Conservation (phyloP, 2,888 invertebrate genomes). For the Rotaria macrura region DNA sequence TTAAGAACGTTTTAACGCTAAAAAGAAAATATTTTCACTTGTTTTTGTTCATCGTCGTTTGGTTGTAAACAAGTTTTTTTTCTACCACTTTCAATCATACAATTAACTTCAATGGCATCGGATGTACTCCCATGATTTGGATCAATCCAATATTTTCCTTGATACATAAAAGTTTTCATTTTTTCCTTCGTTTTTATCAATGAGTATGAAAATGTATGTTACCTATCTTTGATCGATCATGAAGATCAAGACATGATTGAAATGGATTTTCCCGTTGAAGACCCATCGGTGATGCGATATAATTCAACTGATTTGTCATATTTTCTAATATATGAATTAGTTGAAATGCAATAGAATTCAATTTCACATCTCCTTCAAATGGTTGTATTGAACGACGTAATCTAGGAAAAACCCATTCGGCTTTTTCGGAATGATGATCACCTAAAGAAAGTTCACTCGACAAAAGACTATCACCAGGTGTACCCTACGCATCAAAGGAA, state of each 20-base stretch:
- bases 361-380: background rate
- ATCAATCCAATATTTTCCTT: conserved; percentile 35
- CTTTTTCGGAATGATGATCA: background rate
- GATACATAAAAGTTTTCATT: background rate
- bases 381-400: background rate
- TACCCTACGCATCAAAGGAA: background rate
- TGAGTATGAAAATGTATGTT: background rate
- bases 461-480: background rate
- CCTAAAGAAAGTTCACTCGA: background rate
- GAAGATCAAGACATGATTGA: background rate
- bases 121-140: conserved; percentile 33
- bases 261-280: background rate
- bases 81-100: conserved; percentile 7
- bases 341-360: background rate
- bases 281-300: background rate
- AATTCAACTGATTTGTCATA: background rate
- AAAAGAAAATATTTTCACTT: background rate
- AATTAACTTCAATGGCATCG: conserved; percentile 34
- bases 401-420: background rate
- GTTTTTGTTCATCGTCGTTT: background rate
- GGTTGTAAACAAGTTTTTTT: background rate
- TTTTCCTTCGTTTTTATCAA: background rate
- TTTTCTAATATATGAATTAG: background rate
- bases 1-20: too few species aligned
- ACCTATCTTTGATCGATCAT: background rate